These are phyloP conservation scores for Brachystomella parvula DNA, from an alignment of 1,140 invertebrate species.

Conservation along the genomic window DNA sequence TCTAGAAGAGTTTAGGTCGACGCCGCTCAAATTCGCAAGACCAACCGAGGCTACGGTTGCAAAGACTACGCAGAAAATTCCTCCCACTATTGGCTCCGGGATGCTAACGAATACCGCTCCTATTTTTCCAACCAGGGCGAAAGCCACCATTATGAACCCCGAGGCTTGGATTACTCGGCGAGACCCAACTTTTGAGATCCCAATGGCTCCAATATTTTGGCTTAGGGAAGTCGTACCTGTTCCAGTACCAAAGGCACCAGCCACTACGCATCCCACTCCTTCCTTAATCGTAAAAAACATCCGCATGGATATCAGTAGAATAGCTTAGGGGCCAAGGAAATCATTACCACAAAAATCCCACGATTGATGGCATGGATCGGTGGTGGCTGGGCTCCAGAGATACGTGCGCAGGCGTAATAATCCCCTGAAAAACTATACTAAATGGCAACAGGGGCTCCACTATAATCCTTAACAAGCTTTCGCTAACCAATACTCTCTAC, in stretches of 20 bases:
- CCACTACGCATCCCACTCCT: too few relatives aligned
- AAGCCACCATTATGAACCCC: constrained; percentile 65
- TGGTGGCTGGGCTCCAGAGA: constrained; percentile 63
- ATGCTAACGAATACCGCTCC: constrained; percentile 80
- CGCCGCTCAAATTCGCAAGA: constrained; percentile 70
- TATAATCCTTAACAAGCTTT: too few relatives aligned
- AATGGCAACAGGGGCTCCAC: not conserved
- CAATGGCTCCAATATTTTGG: constrained; percentile 83
- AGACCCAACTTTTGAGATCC: constrained; percentile 64
- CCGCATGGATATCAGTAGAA: too few relatives aligned
- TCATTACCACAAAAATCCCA: constrained; percentile 72
- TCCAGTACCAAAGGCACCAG: constrained; percentile 47
- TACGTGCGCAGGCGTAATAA: not conserved
- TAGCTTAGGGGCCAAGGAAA: constrained; percentile 44
- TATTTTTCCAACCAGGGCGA: constrained; percentile 72
- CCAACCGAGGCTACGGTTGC: constrained; percentile 51
- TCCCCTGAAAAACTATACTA: not conserved
- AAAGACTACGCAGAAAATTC: constrained; percentile 78
- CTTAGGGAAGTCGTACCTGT: constrained; percentile 82
- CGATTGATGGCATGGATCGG: constrained; percentile 78
- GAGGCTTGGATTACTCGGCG: constrained; percentile 77
- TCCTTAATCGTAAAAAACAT: too few relatives aligned
- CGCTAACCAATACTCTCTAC: constrained; percentile 78
- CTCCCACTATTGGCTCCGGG: constrained; percentile 78
- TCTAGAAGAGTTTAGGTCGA: constrained; percentile 68